Evolutionary conservation across 2,113 vertebrate species (phyloP), one percentile per base, ranked within the genome.

Genomic region (Rhinichthys klamathensis): DNA sequence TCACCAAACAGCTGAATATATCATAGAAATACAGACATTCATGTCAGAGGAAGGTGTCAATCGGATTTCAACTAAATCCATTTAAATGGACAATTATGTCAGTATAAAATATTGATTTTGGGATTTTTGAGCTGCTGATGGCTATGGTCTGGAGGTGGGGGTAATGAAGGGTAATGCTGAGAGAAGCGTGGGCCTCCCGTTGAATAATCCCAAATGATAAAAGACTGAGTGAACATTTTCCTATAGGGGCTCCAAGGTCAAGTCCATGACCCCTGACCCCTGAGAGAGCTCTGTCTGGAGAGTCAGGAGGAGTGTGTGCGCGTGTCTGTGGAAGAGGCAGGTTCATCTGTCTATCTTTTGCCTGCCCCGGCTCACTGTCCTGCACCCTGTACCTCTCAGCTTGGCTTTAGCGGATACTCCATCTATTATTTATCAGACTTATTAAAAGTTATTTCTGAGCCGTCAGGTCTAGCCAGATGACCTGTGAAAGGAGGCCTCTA

Each of bases 371-470:
- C 86, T 85, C 80, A 88, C 90, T 91, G 90, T 94, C 91, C 92
- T 90, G 86, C 88, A 86, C 89, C 87, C 87, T 74, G 87, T 88
- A 91, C 89, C 89, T 92, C 92, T 89, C 83, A 46, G 91, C 90
- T 91, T 91, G 90, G 91, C 93, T 95, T 94, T 94, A 94, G 91
- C 90, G 91, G 86, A 76, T 90, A 88, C 86, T 80, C 88, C 91
- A 95, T 95, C 89, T 93, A 95, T 95, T 95, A 95, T 95, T 95
- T 92, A 95, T 89, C 86, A 84, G 92, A 92, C 92, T 95, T 95
- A 95, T 95, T 95, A 95, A 95, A 95, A 95, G 94, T 95, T 95
- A 93, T 95, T 94, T 94, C 89, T 94, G 92, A 93, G 92, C 93
- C 91, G 92, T 92, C 93, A 91, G 94, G 93, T 94, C 92, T 88